Percentiles rank a stretch among this genome's conserved stretches.
Evolutionary conservation across 2,888 invertebrate species (phyloP).

Genomic region (Heliconius sara): DNA sequence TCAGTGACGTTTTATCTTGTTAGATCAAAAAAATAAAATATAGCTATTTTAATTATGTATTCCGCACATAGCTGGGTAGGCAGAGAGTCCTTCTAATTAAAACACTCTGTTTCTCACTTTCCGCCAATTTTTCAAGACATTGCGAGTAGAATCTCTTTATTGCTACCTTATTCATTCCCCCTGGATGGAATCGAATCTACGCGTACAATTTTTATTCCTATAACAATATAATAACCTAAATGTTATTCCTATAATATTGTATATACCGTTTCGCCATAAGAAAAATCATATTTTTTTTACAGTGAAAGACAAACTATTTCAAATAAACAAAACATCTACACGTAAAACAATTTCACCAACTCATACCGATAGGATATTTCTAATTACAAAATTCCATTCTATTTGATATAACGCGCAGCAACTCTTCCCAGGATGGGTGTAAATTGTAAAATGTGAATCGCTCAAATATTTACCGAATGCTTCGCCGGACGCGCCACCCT

Average conservation of each 20-base stretch:
- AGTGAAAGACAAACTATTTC: background rate
- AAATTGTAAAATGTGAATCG: conserved; percentile 73
- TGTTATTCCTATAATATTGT: background rate
- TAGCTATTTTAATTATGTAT: too few relatives aligned
- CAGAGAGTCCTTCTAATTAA: too few relatives aligned
- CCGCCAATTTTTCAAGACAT: too few relatives aligned
- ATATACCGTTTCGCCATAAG: background rate
- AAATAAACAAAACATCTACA: background rate
- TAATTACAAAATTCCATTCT: conserved; percentile 65
- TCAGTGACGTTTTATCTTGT: too few relatives aligned
- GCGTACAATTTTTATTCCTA: background rate
- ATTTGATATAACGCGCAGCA: conserved; percentile 63
- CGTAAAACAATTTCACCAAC: conserved; percentile 1
- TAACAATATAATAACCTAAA: background rate
- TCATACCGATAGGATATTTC: conserved; percentile 52
- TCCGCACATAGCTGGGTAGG: too few relatives aligned
- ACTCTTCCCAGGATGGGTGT: conserved; percentile 62
- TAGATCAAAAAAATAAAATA: too few relatives aligned
- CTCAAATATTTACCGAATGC: conserved; percentile 73
- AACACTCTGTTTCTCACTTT: too few relatives aligned
- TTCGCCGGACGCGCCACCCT: conserved; percentile 59
- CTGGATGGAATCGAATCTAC: background rate
- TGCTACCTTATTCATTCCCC: background rate
- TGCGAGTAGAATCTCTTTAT: too few relatives aligned
- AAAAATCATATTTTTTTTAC: background rate